phyloP scores from a whole-genome alignment of 2,113 vertebrate genomes.

The Callopanchax toddi region DNA sequence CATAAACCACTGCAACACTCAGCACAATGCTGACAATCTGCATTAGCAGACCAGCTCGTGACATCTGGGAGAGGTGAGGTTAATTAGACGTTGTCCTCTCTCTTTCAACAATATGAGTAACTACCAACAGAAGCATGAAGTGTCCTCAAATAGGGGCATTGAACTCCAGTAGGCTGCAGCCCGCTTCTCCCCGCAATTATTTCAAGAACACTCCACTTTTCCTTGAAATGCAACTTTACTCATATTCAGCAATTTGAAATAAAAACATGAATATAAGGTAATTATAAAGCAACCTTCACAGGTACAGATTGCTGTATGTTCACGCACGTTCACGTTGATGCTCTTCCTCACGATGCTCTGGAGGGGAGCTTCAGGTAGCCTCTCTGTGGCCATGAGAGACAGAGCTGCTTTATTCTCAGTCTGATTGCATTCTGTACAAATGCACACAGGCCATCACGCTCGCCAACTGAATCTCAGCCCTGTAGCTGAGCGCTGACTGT shows the following conservation, averaged over 20 bases:
- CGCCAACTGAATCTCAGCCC: constrained; percentile 32
- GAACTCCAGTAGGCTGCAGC: constrained; percentile 13
- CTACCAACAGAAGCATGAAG: constrained; percentile 23
- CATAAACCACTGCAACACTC: not conserved
- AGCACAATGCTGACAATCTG: constrained; percentile 13
- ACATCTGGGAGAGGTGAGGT: constrained; percentile 31
- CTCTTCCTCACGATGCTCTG: constrained; percentile 27
- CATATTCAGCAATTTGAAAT: not conserved
- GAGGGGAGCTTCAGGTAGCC: constrained; percentile 38
- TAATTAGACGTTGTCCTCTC: constrained; percentile 17
- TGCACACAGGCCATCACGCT: constrained; percentile 27
- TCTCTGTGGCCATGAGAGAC: constrained; percentile 48
- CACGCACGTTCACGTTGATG: not conserved
- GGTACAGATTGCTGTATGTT: not conserved
- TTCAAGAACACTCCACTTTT: constrained; percentile 6
- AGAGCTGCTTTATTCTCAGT: constrained; percentile 27
- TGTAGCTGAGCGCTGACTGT: constrained; percentile 23
- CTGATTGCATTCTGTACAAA: constrained; percentile 53
- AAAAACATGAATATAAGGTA: not conserved
- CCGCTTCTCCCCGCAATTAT: constrained; percentile 6
- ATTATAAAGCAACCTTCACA: not conserved
- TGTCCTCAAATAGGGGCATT: constrained; percentile 18
- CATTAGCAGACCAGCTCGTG: not conserved
- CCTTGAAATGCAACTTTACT: not conserved
- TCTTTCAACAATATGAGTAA: constrained; percentile 27